These are phyloP conservation scores for Quadroppia sp. DNA, from an alignment of 2,888 invertebrate genomes.

Conservation along the genomic window DNA sequence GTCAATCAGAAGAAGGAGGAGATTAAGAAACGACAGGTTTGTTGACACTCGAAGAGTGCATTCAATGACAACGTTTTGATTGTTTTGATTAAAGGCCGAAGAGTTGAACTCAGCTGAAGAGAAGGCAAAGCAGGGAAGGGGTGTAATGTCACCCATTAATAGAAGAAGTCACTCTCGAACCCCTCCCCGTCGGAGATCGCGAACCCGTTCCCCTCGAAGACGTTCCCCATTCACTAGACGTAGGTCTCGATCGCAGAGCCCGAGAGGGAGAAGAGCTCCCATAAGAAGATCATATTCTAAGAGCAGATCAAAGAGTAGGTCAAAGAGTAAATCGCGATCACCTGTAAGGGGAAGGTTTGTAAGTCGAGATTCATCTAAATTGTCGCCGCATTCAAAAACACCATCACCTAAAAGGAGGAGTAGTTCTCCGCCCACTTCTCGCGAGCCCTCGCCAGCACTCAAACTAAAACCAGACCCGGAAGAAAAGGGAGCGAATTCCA, in stretches of 20 bases:
- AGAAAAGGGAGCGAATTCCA: background rate
- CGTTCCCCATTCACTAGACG: slow-evolving; percentile 43
- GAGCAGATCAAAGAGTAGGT: slow-evolving; percentile 38
- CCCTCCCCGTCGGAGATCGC: slow-evolving; percentile 45
- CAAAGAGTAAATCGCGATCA: slow-evolving; percentile 46
- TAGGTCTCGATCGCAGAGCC: slow-evolving; percentile 40
- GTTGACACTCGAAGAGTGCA: background rate
- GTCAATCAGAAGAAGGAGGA: slow-evolving; percentile 96
- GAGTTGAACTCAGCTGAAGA: slow-evolving; percentile 1
- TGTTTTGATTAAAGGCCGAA: background rate
- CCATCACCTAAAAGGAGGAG: slow-evolving; percentile 46
- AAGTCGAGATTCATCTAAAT: slow-evolving; percentile 29
- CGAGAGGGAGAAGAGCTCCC: slow-evolving; percentile 14
- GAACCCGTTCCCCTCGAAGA: slow-evolving; percentile 45
- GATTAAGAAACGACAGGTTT: slow-evolving; percentile 75
- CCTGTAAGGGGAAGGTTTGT: slow-evolving; percentile 42
- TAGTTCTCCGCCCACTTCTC: slow-evolving; percentile 19
- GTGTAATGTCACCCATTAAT: background rate
- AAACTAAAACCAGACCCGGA: slow-evolving; percentile 26
- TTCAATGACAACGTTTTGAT: background rate
- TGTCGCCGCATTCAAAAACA: slow-evolving; percentile 39
- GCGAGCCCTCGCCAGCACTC: slow-evolving; percentile 6
- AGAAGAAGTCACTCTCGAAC: slow-evolving; percentile 43
- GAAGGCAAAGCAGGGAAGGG: slow-evolving; percentile 2
- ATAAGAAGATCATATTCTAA: slow-evolving; percentile 42